Percentiles rank a stretch among this genome's conserved stretches.
These are phyloP conservation scores for Aradus depressus DNA, from an alignment of 2,888 invertebrate genomes.

Conservation along the genomic window DNA sequence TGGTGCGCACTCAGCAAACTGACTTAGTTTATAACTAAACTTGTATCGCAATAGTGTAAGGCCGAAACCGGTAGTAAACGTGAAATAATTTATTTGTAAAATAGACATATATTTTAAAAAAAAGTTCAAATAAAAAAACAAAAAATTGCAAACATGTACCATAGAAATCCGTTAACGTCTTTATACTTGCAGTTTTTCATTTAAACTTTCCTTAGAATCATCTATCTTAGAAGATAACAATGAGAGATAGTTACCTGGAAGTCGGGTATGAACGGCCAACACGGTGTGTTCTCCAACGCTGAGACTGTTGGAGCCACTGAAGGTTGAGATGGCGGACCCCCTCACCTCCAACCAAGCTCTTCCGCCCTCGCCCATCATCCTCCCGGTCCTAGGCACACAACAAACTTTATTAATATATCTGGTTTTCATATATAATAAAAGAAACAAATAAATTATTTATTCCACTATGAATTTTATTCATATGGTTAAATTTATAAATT, in stretches of 20 bases:
- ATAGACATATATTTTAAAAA: neutral
- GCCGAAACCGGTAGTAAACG: too few relatives aligned
- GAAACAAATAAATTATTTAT: neutral
- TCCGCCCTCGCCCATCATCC: constrained; percentile 35
- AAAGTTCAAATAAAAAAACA: neutral
- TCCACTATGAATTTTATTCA: too few relatives aligned
- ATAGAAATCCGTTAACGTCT: too few relatives aligned
- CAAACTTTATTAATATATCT: neutral
- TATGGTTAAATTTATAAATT: too few relatives aligned
- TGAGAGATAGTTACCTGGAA: constrained; percentile 43
- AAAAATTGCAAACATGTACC: too few relatives aligned
- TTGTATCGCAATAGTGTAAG: too few relatives aligned
- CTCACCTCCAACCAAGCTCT: constrained; percentile 61
- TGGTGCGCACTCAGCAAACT: too few relatives aligned
- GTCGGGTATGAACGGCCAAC: constrained; percentile 51
- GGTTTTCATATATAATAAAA: neutral
- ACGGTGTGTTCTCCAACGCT: constrained; percentile 62
- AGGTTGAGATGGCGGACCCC: constrained; percentile 30
- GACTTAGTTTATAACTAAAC: too few relatives aligned
- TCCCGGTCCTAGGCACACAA: constrained; percentile 24
- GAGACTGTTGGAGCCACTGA: constrained; percentile 40
- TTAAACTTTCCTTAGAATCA: neutral
- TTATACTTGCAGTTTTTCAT: neutral
- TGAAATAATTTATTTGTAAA: neutral
- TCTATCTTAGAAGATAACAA: neutral